Base-by-base conservation (phyloP, 1,140 invertebrate genomes). In the Zophobas atratus region DNA sequence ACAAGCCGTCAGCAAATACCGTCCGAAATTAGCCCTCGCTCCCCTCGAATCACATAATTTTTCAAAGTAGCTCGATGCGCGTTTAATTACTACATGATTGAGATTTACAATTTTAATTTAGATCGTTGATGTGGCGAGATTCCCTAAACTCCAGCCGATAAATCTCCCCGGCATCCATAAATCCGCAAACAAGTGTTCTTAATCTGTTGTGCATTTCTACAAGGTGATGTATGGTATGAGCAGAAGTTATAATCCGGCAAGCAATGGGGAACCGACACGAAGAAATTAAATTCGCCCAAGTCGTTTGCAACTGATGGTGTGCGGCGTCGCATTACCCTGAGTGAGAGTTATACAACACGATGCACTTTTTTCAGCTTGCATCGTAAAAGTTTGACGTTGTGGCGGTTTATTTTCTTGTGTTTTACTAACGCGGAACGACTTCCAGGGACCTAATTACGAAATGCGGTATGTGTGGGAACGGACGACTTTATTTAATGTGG, bases 201-300 rank as follows among this genome's bases (percentile, higher is more conserved):
- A 67, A 67, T 67, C 60, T 67, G 60, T 67, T 67, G 60, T 67
- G 60, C 60, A 67, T 67, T 67, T 67, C 60, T 67, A 48, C 60
- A 41, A 6, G 60, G n/a, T 67, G 60, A 67, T 67, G 60, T 67
- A 67, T 67, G 38, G 60, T 67, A 67, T 67, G 39, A 67, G 60
- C 32, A 33, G 38, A 41, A 67, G 60, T 67, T 67, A 67, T 67
- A 67, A 67, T 67, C 60, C 43, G n/a, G 38, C 8, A 43, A 43
- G 60, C 60, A 67, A 67, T 67, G 60, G 60, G 60, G 60, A 67
- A 67, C 60, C 60, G 39, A 67, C 60, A 67, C 33, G 39, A 67
- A 67, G 60, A 67, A 67, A 67, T 67, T 46, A 67, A 67, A 67
- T 67, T 67, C 43, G 43, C 39, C 43, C 20, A 67, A 67, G 60